Evolutionary conservation across 2,888 invertebrate genomes (phyloP), one percentile per base, ranked within the genome.

Genomic region (Drosophila nigritarsus): DNA sequence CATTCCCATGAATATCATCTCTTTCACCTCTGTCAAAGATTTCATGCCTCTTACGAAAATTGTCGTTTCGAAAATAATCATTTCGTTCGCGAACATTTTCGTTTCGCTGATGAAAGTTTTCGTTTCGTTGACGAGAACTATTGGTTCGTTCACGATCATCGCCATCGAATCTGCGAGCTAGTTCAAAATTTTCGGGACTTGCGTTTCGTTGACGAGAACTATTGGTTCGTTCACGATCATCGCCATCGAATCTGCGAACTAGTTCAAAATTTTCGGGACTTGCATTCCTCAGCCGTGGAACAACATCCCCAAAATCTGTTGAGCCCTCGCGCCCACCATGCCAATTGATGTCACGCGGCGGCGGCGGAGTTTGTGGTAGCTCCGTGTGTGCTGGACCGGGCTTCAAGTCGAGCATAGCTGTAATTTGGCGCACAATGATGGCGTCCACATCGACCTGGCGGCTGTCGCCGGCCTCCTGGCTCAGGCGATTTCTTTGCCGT

Each of bases 341-440:
- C 82, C 83, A 86, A 55, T 83, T 54, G 7, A 85, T 76, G 48
- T 83, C 59, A 27, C 70, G 60, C 8, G 87, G 81, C 8, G 85
- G 81, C 20, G 83, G 62, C n/a, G 79, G 75, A 6, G 87, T 75
- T 6, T 38, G 53, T 1, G 75, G 72, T 0, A 56, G 65, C 13
- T 55, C 48, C n/a, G 24, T 40, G n/a, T 8, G 29, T 8, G n/a
- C 2, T 55, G 20, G 6, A 13, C 45, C 20, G 7, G 20, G 20
- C 0, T 29, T 27, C 8, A 32, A n/a, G 18, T 75, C 67, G 9
- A 83, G 30, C 15, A 72, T 48, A 0, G 54, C 29, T 2, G 11
- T 42, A n/a, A 83, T 69, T 42, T 80, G 45, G 1, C 53, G 32
- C 9, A 65, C 27, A 53, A 82, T 66, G 38, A 56, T 38, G 9